These are phyloP conservation scores for Psittacula derbiana DNA, from an alignment of 2,797 vertebrate genomes.

Conservation along the genomic window DNA sequence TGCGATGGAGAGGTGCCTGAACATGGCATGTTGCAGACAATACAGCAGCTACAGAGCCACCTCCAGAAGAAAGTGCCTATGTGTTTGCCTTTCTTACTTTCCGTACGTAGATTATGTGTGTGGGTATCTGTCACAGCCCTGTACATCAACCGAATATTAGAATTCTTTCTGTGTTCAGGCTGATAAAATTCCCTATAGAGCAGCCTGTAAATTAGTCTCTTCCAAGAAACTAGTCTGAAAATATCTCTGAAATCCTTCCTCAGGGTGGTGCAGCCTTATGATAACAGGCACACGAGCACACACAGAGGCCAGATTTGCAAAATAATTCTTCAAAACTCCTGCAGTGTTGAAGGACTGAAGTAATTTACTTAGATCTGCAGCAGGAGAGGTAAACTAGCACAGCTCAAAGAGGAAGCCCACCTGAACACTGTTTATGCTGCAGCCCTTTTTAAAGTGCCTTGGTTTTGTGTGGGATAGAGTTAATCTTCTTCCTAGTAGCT, in stretches of 20 bases:
- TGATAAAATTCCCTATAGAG: neutral
- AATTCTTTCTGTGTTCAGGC: neutral
- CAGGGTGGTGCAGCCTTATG: neutral
- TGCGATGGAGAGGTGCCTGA: neutral
- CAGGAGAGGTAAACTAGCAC: neutral
- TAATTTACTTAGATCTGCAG: neutral
- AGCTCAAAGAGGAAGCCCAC: neutral
- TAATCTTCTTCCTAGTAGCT: neutral
- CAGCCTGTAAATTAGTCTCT: neutral
- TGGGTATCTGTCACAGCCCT: neutral
- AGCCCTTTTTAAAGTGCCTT: neutral
- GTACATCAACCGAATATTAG: neutral
- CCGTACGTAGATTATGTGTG: neutral
- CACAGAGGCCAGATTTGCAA: neutral
- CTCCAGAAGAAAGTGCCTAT: neutral
- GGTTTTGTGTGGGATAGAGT: neutral
- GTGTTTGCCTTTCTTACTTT: neutral
- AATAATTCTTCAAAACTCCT: neutral
- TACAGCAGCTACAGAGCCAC: neutral
- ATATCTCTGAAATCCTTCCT: neutral
- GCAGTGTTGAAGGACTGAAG: neutral
- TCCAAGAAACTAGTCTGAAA: neutral
- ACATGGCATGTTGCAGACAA: fast-evolving
- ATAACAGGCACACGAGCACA: neutral
- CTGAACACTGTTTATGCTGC: neutral